Base-by-base conservation (phyloP, 2,888 invertebrate species). In the Scaptomyza parva region DNA sequence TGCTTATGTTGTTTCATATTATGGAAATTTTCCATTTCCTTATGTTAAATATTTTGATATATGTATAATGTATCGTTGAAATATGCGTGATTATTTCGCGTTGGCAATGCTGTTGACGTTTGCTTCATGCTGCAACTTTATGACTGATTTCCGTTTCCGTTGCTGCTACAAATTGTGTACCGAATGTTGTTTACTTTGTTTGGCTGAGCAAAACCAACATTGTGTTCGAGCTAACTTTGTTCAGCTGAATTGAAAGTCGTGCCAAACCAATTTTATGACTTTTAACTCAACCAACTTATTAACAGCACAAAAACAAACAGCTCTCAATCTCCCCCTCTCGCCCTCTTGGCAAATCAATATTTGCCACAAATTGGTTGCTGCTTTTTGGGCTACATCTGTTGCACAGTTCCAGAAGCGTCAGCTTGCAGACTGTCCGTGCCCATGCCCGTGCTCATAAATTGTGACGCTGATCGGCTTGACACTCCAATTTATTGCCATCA, bases 371-470 rank as follows among this genome's bases (percentile, higher is more conserved):
- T 30, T 18, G 43, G 20, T 60, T 64, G 58, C 20, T 8, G 41
- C 26, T 55, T 8, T 14, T 41, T 24, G 40, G 44, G 2, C 7
- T 48, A 35, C 65, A 85, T 68, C 76, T 85, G 85, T 78, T 82
- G 79, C 72, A 59, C 11, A 43, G 55, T 73, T 35, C 54, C 76
- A 33, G n/a, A 33, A 22, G 22, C 5, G 5, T 22, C 22, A 33
- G 43, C 39, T 45, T 54, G 63, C 53, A 54, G 28, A 5, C 18
- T 28, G 53, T 40, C 28, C 1, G 22, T 5, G 22, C 2, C 22
- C 6, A n/a, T n/a, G n/a, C n/a, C n/a, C n/a, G n/a, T n/a, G 26
- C 35, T 57, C 76, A 67, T 72, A 84, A 86, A 80, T 86, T 50
- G 24, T 41, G 52, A 33, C 35, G 57, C 55, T 52, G 41, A 52